Conservation (phyloP, 1,140 invertebrate species). For the Eubasilissa regina region DNA sequence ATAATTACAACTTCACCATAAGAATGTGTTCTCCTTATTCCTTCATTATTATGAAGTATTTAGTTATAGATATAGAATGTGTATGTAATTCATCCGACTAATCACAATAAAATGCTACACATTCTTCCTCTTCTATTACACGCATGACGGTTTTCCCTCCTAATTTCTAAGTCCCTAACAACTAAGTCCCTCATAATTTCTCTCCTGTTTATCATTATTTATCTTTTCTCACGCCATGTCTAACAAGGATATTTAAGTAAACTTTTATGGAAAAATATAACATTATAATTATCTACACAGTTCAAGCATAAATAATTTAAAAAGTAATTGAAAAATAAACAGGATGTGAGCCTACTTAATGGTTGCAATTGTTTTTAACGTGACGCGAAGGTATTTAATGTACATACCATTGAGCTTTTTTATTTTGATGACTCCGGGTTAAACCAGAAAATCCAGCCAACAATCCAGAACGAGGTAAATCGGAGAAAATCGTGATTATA, state of each 20-base stretch:
- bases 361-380: slow-evolving; percentile 19
- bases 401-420: background rate
- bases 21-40: too few relatives aligned
- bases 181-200: background rate
- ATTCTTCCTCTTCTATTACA: too few relatives aligned
- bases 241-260: too few relatives aligned
- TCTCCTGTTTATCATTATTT: background rate
- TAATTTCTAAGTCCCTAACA: background rate
- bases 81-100: background rate
- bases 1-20: too few relatives aligned
- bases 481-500: slow-evolving; percentile 20
- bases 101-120: background rate
- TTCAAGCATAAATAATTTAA: background rate
- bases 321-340: background rate
- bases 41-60: too few relatives aligned
- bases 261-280: too few relatives aligned
- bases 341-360: slow-evolving; percentile 18
- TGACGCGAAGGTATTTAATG: slow-evolving; percentile 15
- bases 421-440: background rate
- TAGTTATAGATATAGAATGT: too few relatives aligned
- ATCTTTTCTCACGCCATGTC: too few relatives aligned
- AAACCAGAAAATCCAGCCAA: slow-evolving; percentile 9
- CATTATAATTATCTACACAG: too few relatives aligned
- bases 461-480: slow-evolving; percentile 7
- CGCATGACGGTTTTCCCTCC: too few relatives aligned